A percentile compares a stretch with the other conserved stretches of the same genome.
Conservation (phyloP, 1,140 invertebrate genomes). For the Drosophila orosa region DNA sequence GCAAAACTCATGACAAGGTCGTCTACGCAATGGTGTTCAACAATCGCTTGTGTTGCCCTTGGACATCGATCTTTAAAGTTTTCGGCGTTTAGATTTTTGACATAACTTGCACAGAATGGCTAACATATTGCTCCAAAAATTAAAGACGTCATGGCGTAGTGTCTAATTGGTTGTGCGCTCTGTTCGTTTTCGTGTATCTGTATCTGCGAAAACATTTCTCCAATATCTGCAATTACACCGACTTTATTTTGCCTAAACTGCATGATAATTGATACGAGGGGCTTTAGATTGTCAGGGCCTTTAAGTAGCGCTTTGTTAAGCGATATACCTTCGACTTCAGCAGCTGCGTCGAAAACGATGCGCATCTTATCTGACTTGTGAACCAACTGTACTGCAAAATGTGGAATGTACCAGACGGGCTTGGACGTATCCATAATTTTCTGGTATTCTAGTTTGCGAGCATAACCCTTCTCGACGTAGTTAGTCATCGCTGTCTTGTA, state of each 20-base stretch:
- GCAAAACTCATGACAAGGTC: slow-evolving; percentile 16
- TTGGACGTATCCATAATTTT: background rate
- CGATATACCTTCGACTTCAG: slow-evolving; percentile 1
- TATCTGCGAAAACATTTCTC: background rate
- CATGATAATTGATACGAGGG: background rate
- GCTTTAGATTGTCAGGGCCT: background rate
- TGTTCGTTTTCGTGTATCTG: background rate
- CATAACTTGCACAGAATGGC: background rate
- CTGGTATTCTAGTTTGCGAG: background rate
- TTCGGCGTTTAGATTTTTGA: background rate
- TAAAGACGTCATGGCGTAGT: background rate
- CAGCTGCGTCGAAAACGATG: background rate
- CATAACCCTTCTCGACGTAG: background rate
- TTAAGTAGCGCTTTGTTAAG: slow-evolving; percentile 3
- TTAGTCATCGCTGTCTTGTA: background rate
- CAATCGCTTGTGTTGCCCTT: too few relatives aligned
- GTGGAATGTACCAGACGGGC: background rate
- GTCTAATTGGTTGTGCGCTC: background rate
- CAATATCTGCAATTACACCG: background rate
- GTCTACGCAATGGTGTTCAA: slow-evolving; percentile 4
- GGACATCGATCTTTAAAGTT: too few relatives aligned
- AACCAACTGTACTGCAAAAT: background rate
- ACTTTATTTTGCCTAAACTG: slow-evolving; percentile 1
- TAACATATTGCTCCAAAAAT: background rate
- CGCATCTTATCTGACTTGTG: slow-evolving; percentile 1